Evolutionary conservation across 2,797 vertebrate genomes (phyloP), one percentile per base, ranked within the genome.

Genomic region (Myotis findleyi): DNA sequence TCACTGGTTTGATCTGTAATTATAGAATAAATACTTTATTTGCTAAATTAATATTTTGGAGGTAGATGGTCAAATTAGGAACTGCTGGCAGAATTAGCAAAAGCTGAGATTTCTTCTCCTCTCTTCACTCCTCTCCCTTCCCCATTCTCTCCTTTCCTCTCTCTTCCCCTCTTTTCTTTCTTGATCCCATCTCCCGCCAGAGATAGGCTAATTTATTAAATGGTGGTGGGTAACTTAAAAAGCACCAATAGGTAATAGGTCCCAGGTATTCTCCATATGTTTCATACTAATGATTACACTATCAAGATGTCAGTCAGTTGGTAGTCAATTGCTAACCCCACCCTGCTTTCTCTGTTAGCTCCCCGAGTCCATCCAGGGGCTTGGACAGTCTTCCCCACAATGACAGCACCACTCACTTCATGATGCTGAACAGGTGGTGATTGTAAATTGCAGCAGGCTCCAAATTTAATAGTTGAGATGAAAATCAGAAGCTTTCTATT

Each of bases 41-140:
- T 47, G 7, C 64, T 73, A 81, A 93, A 47, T 20, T 72, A 25
- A 3, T 30, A 13, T 66, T 96, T 75, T 86, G 47, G 9, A 86
- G 33, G 10, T 14, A 57, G 3, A 17, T 51, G 10, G 1, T 71
- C 33, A 84, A 33, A 30, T 57, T 25, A 51, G 49, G 38, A 80
- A 14, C 21, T 91, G 14, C 25, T 33, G 4, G 13, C 64, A 49
- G 57, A 57, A 53, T 82, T 11, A 66, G 13, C 6, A 66, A 51
- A 55, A 64, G 20, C 33, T 55, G 7, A 0, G 2, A 10, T 81
- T 83, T 47, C 21, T 33, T 73, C 21, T 49, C 21, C 30, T 47
- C 12, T 82, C 41, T 16, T 47, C 27, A 49, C 10, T 36, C 69
- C 41, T 30, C 9, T 13, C 38, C 11, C 25, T 10, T 7, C 21